Conservation (phyloP, 1,140 invertebrate genomes). For the Lineus longissimus region DNA sequence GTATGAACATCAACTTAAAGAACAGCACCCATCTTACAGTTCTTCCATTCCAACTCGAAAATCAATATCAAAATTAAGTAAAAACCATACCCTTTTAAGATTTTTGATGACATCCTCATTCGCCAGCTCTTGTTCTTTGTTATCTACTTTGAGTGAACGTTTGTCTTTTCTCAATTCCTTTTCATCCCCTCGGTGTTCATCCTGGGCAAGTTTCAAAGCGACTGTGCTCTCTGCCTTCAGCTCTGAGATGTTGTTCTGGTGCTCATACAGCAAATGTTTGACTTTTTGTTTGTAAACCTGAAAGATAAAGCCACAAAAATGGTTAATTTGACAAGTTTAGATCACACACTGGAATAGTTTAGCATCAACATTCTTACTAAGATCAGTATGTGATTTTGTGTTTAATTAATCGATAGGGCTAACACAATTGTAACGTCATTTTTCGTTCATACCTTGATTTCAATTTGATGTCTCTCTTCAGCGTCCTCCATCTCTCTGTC, state of each 20-base stretch:
- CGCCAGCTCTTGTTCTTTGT: slow-evolving; percentile 69
- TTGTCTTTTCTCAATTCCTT: slow-evolving; percentile 75
- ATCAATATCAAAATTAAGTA: too few relatives aligned
- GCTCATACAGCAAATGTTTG: slow-evolving; percentile 87
- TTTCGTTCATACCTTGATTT: slow-evolving; percentile 69
- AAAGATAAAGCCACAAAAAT: not conserved
- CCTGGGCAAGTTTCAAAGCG: slow-evolving; percentile 69
- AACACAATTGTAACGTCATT: too few relatives aligned
- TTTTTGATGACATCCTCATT: slow-evolving; percentile 65
- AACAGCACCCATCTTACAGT: too few relatives aligned
- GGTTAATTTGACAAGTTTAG: not conserved
- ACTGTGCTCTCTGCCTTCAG: slow-evolving; percentile 71
- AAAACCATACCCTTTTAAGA: slow-evolving; percentile 65
- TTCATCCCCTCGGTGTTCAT: slow-evolving; percentile 71
- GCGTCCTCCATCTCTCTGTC: slow-evolving; percentile 84
- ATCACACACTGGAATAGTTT: too few relatives aligned
- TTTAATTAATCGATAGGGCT: too few relatives aligned
- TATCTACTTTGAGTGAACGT: slow-evolving; percentile 66
- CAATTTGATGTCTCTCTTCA: slow-evolving; percentile 78
- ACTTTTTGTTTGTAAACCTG: slow-evolving; percentile 83
- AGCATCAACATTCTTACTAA: too few relatives aligned
- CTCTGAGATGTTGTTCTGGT: slow-evolving; percentile 77
- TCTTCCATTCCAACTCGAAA: too few relatives aligned
- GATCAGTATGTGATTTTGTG: too few relatives aligned
- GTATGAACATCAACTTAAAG: too few relatives aligned